Conservation (phyloP, 2,113 vertebrate genomes). For the Ochotona princeps region DNA sequence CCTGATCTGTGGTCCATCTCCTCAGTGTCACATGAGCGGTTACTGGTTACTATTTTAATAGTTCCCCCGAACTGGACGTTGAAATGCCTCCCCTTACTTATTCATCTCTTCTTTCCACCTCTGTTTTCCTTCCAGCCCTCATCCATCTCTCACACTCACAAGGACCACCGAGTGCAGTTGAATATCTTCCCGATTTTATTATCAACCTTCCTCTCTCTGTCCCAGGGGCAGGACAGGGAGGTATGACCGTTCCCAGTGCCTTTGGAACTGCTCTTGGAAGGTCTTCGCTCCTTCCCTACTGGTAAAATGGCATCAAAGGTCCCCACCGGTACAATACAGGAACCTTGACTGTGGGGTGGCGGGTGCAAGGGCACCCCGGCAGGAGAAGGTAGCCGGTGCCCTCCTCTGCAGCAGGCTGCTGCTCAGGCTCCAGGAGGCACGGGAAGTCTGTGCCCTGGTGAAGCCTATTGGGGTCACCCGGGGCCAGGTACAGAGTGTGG, state of each 20-base stretch:
- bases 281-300: background rate
- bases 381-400: conserved; percentile 57
- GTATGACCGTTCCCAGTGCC: background rate
- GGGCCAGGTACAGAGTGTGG: background rate
- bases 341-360: background rate
- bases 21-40: too few relatives aligned
- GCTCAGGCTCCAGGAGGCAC: background rate
- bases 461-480: accelerated
- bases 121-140: too few relatives aligned
- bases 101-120: too few relatives aligned
- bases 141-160: too few relatives aligned
- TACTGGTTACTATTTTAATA: too few relatives aligned
- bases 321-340: conserved; percentile 68
- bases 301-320: conserved; percentile 70
- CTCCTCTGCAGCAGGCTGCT: conserved; percentile 20
- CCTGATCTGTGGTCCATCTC: too few relatives aligned
- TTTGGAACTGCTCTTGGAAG: background rate
- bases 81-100: too few relatives aligned
- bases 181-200: conserved; percentile 46
- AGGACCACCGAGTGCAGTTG: too few relatives aligned
- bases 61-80: too few relatives aligned
- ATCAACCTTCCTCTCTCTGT: background rate
- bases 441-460: background rate
- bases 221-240: too few relatives aligned
- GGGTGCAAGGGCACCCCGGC: conserved; percentile 29